A percentile compares a stretch with the other conserved stretches of the same genome.
Evolutionary conservation across 2,113 vertebrate genomes (phyloP).

Genomic region (Poicephalus gulielmi): DNA sequence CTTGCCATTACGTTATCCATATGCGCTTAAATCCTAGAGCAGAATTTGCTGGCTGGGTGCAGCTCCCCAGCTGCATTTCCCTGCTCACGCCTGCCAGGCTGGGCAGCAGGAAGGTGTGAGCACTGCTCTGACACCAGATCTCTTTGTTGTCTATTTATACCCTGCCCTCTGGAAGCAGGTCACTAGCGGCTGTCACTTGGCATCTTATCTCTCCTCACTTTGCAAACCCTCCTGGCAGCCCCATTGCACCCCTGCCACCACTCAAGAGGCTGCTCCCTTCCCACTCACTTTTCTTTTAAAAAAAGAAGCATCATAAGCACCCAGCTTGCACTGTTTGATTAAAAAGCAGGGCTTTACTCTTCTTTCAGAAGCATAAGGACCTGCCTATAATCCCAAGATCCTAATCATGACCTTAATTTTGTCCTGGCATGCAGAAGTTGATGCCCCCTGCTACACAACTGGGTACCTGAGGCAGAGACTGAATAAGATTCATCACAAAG

Average conservation of each 20-base stretch:
- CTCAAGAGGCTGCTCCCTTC: not conserved
- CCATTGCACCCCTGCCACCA: not conserved
- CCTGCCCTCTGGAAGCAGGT: constrained; percentile 33
- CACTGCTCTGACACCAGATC: constrained; percentile 26
- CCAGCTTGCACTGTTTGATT: not conserved
- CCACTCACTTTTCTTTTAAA: fast-evolving
- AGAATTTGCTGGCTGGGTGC: not conserved
- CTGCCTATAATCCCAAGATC: not conserved
- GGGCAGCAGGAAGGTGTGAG: not conserved
- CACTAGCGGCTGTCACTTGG: constrained; percentile 20
- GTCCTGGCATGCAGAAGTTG: not conserved
- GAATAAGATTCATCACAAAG: not conserved
- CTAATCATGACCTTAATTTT: not conserved
- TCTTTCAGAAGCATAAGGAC: not conserved
- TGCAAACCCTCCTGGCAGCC: constrained; percentile 27
- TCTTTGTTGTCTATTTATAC: constrained; percentile 68
- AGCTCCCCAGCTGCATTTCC: not conserved
- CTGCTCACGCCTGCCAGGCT: not conserved
- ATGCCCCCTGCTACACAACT: not conserved
- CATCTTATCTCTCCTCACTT: not conserved
- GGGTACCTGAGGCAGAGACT: not conserved
- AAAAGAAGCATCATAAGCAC: not conserved
- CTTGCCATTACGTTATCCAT: not conserved
- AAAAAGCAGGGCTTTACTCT: not conserved
- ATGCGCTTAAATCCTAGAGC: not conserved